A percentile compares a stretch with the other conserved stretches of the same genome.
phyloP scores from a whole-genome alignment of 1,140 invertebrate genomes.

The Drosophila sp. region DNA sequence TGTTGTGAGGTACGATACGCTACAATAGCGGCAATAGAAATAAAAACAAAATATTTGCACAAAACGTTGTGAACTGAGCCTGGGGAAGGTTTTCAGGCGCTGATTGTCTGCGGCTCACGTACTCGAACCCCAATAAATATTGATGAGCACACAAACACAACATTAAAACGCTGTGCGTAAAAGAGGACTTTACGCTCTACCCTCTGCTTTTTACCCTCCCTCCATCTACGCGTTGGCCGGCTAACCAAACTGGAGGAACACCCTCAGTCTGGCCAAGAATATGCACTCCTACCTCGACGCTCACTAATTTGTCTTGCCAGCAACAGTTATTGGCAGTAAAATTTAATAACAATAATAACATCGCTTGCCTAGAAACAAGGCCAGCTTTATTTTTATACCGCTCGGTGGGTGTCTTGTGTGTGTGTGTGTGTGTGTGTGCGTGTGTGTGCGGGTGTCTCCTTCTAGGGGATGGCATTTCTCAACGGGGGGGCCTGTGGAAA shows the following conservation, averaged over 20 bases:
- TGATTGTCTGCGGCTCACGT: constrained; percentile 79
- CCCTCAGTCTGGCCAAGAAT: not conserved
- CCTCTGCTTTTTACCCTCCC: not conserved
- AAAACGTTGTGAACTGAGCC: constrained; percentile 33
- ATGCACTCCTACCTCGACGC: not conserved
- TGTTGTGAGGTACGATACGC: not conserved
- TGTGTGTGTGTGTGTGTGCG: constrained; percentile 1
- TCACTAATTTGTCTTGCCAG: constrained; percentile 66
- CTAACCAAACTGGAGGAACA: constrained; percentile 10
- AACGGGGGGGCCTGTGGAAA: not conserved
- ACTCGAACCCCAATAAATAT: constrained; percentile 82
- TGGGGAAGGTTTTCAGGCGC: constrained; percentile 15
- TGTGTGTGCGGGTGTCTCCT: not conserved
- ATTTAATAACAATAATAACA: constrained; percentile 82
- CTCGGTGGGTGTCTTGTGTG: constrained; percentile 20
- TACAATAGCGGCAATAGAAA: constrained; percentile 51
- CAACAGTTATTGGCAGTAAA: constrained; percentile 79
- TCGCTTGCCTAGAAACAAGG: constrained; percentile 60
- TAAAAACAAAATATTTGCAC: constrained; percentile 69
- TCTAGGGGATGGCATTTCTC: not conserved
- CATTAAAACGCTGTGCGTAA: constrained; percentile 81
- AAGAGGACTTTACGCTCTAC: constrained; percentile 18
- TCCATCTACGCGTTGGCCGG: constrained; percentile 12
- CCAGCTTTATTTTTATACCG: constrained; percentile 69
- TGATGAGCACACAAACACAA: constrained; percentile 81